These are phyloP conservation scores for Lottia gigantea DNA, from an alignment of 2,888 invertebrate genomes.

Conservation along the genomic window DNA sequence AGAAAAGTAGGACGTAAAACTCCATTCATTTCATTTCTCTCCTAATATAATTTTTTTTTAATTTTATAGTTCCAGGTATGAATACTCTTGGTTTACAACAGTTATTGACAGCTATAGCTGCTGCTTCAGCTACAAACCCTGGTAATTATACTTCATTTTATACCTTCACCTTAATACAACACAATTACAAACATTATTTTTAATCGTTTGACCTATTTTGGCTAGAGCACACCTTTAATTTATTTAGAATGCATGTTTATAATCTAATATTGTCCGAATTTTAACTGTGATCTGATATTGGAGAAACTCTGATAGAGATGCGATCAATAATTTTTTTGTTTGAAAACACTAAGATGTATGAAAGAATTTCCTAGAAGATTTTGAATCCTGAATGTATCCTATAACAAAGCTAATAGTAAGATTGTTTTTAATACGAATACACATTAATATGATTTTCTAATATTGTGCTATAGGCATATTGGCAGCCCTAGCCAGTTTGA, in stretches of 20 bases:
- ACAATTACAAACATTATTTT: constrained; percentile 6
- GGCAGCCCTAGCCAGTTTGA: constrained; percentile 52
- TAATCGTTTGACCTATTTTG: constrained; percentile 12
- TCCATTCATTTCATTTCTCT: too few species aligned
- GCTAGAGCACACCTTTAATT: constrained; percentile 12
- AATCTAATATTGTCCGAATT: too few species aligned
- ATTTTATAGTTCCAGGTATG: constrained; percentile 49
- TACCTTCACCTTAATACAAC: neutral
- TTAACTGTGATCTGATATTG: too few species aligned
- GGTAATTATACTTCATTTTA: constrained; percentile 41
- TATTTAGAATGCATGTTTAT: constrained; percentile 1
- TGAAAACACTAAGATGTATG: too few species aligned
- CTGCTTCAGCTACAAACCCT: constrained; percentile 57
- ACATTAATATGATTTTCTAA: constrained; percentile 17
- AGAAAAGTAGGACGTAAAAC: too few species aligned
- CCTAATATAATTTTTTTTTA: too few species aligned
- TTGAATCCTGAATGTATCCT: too few species aligned
- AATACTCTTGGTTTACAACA: constrained; percentile 69
- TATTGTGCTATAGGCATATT: constrained; percentile 45
- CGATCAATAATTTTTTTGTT: too few species aligned
- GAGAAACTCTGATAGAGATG: too few species aligned
- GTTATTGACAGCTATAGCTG: constrained; percentile 63
- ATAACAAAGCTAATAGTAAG: too few species aligned
- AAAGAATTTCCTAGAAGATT: too few species aligned
- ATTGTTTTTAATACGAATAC: too few species aligned